Evolutionary conservation across 2,888 invertebrate genomes (phyloP), one percentile per base, ranked within the genome.

Genomic region (Orthonevra nobilis): DNA sequence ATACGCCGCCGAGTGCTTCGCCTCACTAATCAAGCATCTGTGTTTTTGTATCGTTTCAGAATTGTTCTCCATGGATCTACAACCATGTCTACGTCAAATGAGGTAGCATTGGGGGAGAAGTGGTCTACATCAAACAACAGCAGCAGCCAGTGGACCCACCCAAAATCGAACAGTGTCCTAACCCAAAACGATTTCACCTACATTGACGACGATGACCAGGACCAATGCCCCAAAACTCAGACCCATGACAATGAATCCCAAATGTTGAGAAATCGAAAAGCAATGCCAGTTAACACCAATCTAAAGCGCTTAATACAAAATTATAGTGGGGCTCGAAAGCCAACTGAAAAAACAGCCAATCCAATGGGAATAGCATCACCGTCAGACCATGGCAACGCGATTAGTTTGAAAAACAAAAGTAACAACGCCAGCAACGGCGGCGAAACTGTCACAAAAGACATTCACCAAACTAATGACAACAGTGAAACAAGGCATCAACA

Each of bases 81-180:
- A 79, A 85, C 85, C 85, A 87, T 87, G 87, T 85, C 87, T 82
- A 87, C 85, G 85, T 84, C 85, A 84, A 87, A 86, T 75, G 87
- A 87, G 84, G 82, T 87, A 86, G 85, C 87, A 84, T 85, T 86
- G 83, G 84, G 85, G 81, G 84, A 87, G 82, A 85, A 86, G 86
- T 87, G 87, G 86, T 85, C 87, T 84, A 85, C 86, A 82, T 84
- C 85, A 79, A 42, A 85, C 83, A 81, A 81, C 85, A 81, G 82
- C 84, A 83, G 83, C 83, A 81, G 83, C 83, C 84, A 84, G 73
- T 75, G 86, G 32, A 86, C 86, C 81, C 85, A 85, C 50, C 83
- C 84, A 5, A n/a, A 30, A 46, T 79, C 82, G 17, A 85, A 85
- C 69, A 86, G 86, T 79, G 85, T 86, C 72, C 86, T 87, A 66